Evolutionary conservation across 92 coral and sea anemone genomes (phyloP).

Genomic region (Blastomussa wellsi): DNA sequence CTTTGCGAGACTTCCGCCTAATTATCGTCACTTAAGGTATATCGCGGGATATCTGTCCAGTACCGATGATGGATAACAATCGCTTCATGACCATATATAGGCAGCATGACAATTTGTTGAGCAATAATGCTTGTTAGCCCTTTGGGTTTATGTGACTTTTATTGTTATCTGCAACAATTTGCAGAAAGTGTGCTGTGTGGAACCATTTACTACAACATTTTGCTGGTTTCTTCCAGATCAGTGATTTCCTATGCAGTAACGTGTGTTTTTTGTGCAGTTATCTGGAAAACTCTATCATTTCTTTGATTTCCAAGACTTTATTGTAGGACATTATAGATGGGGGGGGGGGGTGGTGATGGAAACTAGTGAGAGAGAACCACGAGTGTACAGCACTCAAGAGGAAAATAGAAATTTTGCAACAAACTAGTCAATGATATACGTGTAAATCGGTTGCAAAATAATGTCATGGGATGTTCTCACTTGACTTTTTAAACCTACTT

Average conservation of each 20-base stretch:
- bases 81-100: too few species aligned
- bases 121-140: too few species aligned
- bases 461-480: not conserved
- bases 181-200: not conserved
- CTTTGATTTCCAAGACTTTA: not conserved
- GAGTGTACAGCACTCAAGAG: too few species aligned
- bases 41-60: too few species aligned
- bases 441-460: conserved; percentile 24
- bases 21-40: too few species aligned
- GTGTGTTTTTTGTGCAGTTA: not conserved
- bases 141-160: too few species aligned
- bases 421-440: not conserved
- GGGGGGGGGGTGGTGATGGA: too few species aligned
- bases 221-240: not conserved
- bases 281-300: not conserved
- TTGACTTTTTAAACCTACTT: conserved; percentile 5
- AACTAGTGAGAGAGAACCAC: too few species aligned
- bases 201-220: not conserved
- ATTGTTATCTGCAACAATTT: not conserved
- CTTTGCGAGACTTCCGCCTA: too few species aligned
- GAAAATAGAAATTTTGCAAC: not conserved
- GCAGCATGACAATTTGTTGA: too few species aligned
- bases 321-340: not conserved
- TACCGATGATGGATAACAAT: too few species aligned
- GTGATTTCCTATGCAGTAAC: not conserved